These are phyloP conservation scores for Lottia gigantea DNA, from an alignment of 2,888 invertebrate genomes.

Conservation along the genomic window DNA sequence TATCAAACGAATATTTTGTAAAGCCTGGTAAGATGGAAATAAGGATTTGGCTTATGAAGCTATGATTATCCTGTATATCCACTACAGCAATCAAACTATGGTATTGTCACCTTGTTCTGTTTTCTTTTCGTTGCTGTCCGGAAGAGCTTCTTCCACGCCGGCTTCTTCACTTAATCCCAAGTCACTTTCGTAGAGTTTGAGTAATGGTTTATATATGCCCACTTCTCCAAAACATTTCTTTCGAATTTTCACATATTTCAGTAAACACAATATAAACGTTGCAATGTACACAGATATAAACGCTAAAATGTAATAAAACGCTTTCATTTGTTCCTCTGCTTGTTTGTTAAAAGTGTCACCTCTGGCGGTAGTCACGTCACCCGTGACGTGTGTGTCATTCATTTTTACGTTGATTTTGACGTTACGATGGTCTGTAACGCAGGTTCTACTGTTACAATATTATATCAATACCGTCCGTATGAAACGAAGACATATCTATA, in stretches of 20 bases:
- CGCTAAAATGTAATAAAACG: constrained; percentile 19
- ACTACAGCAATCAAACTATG: too few species aligned
- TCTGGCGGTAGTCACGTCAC: neutral
- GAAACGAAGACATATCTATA: too few species aligned
- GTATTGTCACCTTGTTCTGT: too few species aligned
- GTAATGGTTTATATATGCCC: constrained; percentile 14
- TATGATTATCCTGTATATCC: too few species aligned
- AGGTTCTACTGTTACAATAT: too few species aligned
- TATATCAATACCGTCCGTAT: too few species aligned
- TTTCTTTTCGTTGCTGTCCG: too few species aligned
- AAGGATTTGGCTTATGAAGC: too few species aligned
- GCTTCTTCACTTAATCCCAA: neutral
- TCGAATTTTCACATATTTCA: constrained; percentile 24
- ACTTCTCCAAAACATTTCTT: constrained; percentile 15
- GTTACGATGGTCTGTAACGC: too few species aligned
- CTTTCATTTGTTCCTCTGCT: constrained; percentile 19
- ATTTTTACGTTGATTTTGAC: neutral
- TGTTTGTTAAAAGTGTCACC: neutral
- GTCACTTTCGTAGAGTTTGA: constrained; percentile 3
- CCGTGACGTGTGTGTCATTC: constrained; percentile 15
- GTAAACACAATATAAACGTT: constrained; percentile 14
- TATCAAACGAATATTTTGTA: too few species aligned
- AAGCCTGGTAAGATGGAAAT: too few species aligned
- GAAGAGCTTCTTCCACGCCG: neutral
- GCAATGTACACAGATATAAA: constrained; percentile 21